Conservation (phyloP, 2,888 invertebrate species). For the Drosophila melanosoma region DNA sequence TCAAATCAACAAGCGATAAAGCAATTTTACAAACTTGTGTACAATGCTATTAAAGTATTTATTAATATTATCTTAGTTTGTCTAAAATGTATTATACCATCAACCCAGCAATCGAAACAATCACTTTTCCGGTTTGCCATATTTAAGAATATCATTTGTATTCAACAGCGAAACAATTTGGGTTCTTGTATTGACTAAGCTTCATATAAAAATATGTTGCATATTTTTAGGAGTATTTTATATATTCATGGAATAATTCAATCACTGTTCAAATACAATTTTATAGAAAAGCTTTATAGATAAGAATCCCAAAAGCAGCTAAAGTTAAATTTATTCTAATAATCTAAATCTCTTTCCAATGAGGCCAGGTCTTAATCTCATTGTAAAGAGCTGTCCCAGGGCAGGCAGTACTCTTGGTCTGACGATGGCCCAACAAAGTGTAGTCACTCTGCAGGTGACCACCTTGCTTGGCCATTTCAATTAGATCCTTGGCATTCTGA, state of each 20-base stretch:
- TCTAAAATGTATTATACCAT: neutral
- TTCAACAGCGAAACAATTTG: neutral
- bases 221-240: neutral
- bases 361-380: slow-evolving; percentile 88
- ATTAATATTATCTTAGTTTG: neutral
- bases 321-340: neutral
- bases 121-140: neutral
- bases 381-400: slow-evolving; percentile 88
- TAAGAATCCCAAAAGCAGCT: neutral
- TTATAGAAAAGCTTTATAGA: neutral
- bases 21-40: neutral
- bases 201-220: neutral
- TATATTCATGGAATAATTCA: neutral
- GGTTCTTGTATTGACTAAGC: neutral
- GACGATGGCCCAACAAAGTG: slow-evolving; percentile 88
- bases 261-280: neutral
- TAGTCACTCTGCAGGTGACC: slow-evolving; percentile 87
- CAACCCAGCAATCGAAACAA: neutral
- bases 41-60: neutral
- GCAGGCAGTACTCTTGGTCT: slow-evolving; percentile 88
- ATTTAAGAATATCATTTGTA: neutral
- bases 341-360: slow-evolving; percentile 82
- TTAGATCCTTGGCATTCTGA: slow-evolving; percentile 87
- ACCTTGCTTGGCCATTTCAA: slow-evolving; percentile 87
- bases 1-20: neutral